Conservation (phyloP, 1,140 invertebrate genomes). For the Drosophila melanogaster region Release_6_plus_ISO1_MT NT_033777.3:16910501-16911000, state of each 20-base stretch:
- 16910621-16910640: background rate
- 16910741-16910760: slow-evolving; percentile 30
- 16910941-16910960: slow-evolving; percentile 73
- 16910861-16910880: slow-evolving; percentile 47
- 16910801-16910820: slow-evolving; percentile 31
- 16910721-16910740: slow-evolving; percentile 63
- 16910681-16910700: slow-evolving; percentile 84
- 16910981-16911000: slow-evolving; percentile 27
- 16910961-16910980: slow-evolving; percentile 21
- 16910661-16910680: slow-evolving; percentile 80
- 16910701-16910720: slow-evolving; percentile 66
- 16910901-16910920: slow-evolving; percentile 79
- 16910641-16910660: slow-evolving; percentile 35
- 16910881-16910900: slow-evolving; percentile 80
- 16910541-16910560: slow-evolving; percentile 81
- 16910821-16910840: slow-evolving; percentile 71
- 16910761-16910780: slow-evolving; percentile 8
- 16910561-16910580: slow-evolving; percentile 74
- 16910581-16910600: background rate
- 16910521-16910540: slow-evolving; percentile 66
- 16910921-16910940: slow-evolving; percentile 68
- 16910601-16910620: slow-evolving; percentile 5
- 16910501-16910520: slow-evolving; percentile 23
- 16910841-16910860: slow-evolving; percentile 57
- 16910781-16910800: slow-evolving; percentile 23